Evolutionary conservation across 2,113 vertebrate species (phyloP).

Genomic region (Enhydra lutris): DNA sequence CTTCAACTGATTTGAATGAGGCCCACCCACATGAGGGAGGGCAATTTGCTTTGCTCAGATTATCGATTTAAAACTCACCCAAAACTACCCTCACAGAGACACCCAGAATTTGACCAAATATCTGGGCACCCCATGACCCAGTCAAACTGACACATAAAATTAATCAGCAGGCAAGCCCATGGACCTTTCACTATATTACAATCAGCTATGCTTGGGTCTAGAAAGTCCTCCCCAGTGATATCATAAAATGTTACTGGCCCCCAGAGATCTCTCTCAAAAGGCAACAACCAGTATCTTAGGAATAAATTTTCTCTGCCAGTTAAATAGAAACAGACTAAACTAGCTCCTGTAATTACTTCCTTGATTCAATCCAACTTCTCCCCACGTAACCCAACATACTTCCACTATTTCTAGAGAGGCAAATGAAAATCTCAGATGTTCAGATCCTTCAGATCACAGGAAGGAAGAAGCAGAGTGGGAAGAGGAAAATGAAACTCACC

Average conservation of each 20-base stretch:
- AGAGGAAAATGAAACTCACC: neutral
- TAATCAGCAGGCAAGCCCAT: neutral
- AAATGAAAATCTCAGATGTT: neutral
- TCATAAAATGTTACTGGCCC: neutral
- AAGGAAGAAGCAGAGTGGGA: neutral
- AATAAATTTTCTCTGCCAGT: neutral
- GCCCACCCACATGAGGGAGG: neutral
- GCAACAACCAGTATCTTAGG: neutral
- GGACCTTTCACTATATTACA: neutral
- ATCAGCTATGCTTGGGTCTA: neutral
- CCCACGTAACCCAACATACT: neutral
- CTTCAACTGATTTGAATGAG: neutral
- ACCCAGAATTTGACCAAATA: neutral
- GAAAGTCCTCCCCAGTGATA: neutral
- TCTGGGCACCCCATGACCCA: neutral
- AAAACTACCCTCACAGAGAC: neutral
- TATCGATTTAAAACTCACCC: neutral
- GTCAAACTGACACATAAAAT: neutral
- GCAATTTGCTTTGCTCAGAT: neutral
- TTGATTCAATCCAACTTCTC: neutral
- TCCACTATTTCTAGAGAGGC: neutral
- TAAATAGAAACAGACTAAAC: neutral
- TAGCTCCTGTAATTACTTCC: neutral
- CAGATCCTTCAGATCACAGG: neutral
- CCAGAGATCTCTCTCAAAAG: neutral